These are phyloP conservation scores for Chymomyza procnemis DNA, from an alignment of 2,888 invertebrate genomes.

Conservation along the genomic window DNA sequence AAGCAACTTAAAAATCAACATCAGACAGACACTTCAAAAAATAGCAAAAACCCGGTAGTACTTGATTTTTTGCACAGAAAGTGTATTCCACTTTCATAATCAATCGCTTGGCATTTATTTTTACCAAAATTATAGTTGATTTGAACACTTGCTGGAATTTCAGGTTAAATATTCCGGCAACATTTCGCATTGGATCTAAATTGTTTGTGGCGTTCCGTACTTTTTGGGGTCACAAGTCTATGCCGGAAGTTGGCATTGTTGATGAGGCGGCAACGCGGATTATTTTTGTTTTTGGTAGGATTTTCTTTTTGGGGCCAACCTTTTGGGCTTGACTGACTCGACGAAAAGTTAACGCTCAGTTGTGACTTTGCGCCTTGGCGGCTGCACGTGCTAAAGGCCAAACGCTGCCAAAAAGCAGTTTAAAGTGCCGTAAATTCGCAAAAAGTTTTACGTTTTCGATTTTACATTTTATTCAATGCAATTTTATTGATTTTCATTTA, in stretches of 20 bases:
- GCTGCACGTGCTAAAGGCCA: constrained; percentile 51
- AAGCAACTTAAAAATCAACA: too few species aligned
- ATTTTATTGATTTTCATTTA: constrained; percentile 58
- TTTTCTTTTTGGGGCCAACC: constrained; percentile 10
- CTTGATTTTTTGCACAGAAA: background rate
- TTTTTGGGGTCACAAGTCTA: constrained; percentile 4
- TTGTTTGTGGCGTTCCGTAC: constrained; percentile 7
- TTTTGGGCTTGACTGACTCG: background rate
- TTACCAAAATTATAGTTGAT: background rate
- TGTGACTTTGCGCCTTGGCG: constrained; percentile 29
- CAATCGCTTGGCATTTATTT: background rate
- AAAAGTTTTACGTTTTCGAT: background rate
- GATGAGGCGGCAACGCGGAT: background rate
- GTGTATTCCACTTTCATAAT: background rate
- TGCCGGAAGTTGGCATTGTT: constrained; percentile 6
- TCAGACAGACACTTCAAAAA: too few species aligned
- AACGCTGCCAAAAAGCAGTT: constrained; percentile 23
- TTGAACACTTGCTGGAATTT: constrained; percentile 1
- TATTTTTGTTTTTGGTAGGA: constrained; percentile 2
- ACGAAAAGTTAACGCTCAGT: constrained; percentile 43
- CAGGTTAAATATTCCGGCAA: background rate
- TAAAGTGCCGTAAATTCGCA: constrained; percentile 26
- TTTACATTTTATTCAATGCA: constrained; percentile 26
- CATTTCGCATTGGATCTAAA: background rate
- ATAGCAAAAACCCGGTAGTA: too few species aligned